Conservation (phyloP, 2,113 vertebrate genomes). For the Ginglymostoma cirratum region DNA sequence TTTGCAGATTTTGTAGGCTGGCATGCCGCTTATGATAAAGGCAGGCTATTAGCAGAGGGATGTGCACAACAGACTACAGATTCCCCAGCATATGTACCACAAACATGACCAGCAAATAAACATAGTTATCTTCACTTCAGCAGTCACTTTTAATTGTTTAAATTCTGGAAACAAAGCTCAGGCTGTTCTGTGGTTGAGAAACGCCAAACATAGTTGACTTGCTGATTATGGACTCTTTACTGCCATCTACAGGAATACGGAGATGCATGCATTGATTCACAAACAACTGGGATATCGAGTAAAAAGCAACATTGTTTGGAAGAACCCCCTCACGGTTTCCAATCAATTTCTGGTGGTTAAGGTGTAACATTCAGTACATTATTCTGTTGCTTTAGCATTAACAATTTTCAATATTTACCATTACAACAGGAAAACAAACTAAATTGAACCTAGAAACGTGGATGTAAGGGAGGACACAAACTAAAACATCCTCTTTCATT, state of each 20-base stretch:
- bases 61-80: not conserved
- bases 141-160: slow-evolving; percentile 12
- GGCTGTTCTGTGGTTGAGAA: not conserved
- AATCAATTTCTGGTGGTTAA: not conserved
- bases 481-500: not conserved
- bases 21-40: not conserved
- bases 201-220: not conserved
- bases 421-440: not conserved
- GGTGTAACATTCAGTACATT: not conserved
- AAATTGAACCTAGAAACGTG: not conserved
- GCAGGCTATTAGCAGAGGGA: not conserved
- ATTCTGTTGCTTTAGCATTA: not conserved
- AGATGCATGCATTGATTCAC: not conserved
- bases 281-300: not conserved
- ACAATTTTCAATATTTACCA: no score
- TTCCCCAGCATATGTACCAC: not conserved
- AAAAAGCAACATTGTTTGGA: not conserved
- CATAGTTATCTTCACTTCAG: not conserved
- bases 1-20: not conserved
- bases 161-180: slow-evolving; percentile 14
- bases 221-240: not conserved
- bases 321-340: not conserved
- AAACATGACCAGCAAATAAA: not conserved
- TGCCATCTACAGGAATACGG: slow-evolving; percentile 10
- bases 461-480: not conserved